A percentile compares a stretch with the other conserved stretches of the same genome.
phyloP scores from a whole-genome alignment of 1,140 invertebrate genomes.

The Heliconius congener region DNA sequence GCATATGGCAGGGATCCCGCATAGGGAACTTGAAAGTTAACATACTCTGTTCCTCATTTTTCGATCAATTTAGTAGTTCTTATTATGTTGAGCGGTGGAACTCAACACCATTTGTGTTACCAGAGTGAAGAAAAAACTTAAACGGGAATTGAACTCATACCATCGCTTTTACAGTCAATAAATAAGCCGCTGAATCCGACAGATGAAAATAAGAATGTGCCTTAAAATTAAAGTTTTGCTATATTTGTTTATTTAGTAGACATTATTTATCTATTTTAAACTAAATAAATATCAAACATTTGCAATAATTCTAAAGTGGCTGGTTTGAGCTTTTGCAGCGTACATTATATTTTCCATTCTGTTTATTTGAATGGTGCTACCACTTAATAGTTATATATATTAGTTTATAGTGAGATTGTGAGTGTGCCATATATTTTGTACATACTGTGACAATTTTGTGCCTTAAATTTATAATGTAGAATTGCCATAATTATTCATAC shows the following conservation, averaged over 20 bases:
- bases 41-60: too few species aligned
- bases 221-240: neutral
- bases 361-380: conserved; percentile 36
- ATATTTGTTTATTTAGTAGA: neutral
- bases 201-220: neutral
- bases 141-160: too few species aligned
- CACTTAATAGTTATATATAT: conserved; percentile 16
- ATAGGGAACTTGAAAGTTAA: too few species aligned
- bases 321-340: neutral
- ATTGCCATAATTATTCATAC: neutral
- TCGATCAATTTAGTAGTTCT: too few species aligned
- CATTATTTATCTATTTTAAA: neutral
- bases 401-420: conserved; percentile 32
- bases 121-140: too few species aligned
- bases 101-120: too few species aligned
- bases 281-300: neutral
- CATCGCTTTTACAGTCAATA: too few species aligned
- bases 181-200: too few species aligned
- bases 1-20: too few species aligned
- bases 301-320: neutral
- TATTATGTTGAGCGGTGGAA: too few species aligned
- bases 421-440: conserved; percentile 46
- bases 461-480: conserved; percentile 35
- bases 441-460: conserved; percentile 39
- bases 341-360: conserved; percentile 29